These are phyloP conservation scores for Porites evermanni DNA, from an alignment of 92 coral and sea anemone species.

Conservation along the genomic window DNA sequence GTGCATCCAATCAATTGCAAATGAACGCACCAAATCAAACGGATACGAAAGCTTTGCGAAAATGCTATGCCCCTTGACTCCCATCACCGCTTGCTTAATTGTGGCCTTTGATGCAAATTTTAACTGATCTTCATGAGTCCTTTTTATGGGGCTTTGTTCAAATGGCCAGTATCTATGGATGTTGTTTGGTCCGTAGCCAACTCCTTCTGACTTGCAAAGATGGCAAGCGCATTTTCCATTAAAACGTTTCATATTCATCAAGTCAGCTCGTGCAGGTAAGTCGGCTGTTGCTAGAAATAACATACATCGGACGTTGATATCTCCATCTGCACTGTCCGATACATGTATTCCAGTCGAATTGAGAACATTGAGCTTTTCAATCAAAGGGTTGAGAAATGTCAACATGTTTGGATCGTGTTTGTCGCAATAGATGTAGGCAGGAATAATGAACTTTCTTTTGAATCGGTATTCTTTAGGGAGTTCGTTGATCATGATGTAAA, in stretches of 20 bases:
- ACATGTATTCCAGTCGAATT: conserved; percentile 39
- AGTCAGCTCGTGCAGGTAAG: conserved; percentile 50
- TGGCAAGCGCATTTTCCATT: conserved; percentile 47
- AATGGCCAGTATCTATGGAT: conserved; percentile 59
- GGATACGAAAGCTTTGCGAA: conserved; percentile 48
- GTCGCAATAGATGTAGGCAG: conserved; percentile 71
- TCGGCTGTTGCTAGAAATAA: conserved; percentile 58
- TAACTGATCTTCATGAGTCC: conserved; percentile 61
- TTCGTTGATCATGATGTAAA: conserved; percentile 62
- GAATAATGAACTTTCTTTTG: conserved; percentile 59
- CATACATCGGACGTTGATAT: conserved; percentile 55
- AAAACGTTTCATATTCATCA: conserved; percentile 33
- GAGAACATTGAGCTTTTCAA: conserved; percentile 58
- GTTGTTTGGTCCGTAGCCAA: conserved; percentile 65
- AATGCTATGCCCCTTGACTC: conserved; percentile 58
- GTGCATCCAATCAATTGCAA: conserved; percentile 79
- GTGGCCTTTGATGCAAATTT: conserved; percentile 56
- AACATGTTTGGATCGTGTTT: conserved; percentile 67
- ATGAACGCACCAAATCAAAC: conserved; percentile 65
- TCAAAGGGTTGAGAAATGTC: conserved; percentile 57
- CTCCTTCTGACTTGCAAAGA: conserved; percentile 44
- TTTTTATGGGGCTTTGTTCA: conserved; percentile 24
- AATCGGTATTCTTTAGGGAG: conserved; percentile 63
- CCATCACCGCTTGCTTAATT: conserved; percentile 43
- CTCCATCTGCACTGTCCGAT: conserved; percentile 54